A percentile compares a stretch with the other conserved stretches of the same genome.
Evolutionary conservation across 2,888 invertebrate species (phyloP).

Genomic region (Brachyptera putata): DNA sequence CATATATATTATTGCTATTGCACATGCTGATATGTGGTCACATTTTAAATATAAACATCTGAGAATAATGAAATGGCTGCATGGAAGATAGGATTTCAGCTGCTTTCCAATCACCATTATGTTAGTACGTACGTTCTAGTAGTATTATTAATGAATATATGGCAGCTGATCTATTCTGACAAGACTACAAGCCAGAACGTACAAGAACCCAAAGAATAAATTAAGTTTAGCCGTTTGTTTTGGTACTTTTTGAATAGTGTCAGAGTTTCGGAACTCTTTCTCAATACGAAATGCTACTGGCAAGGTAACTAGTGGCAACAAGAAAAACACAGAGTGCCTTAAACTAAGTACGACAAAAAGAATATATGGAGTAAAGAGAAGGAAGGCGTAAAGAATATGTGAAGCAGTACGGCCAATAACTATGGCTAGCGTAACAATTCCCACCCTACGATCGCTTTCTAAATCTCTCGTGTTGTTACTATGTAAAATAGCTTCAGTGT

Average conservation of each 20-base stretch:
- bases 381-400: slow-evolving; percentile 82
- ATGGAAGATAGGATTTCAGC: no score
- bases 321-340: slow-evolving; percentile 82
- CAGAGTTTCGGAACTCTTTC: slow-evolving; percentile 75
- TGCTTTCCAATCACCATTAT: no score
- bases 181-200: slow-evolving; percentile 71
- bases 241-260: slow-evolving; percentile 76
- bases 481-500: slow-evolving; percentile 92
- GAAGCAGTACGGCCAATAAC: slow-evolving; percentile 87
- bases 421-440: slow-evolving; percentile 93
- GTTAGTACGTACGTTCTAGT: no score
- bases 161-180: slow-evolving; percentile 27
- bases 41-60: no score
- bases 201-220: slow-evolving; percentile 85
- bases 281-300: slow-evolving; percentile 87
- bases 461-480: slow-evolving; percentile 92
- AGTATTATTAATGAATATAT: slow-evolving; percentile 27
- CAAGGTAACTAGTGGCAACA: slow-evolving; percentile 81
- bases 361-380: slow-evolving; percentile 87
- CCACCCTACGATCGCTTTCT: slow-evolving; percentile 81
- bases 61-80: no score
- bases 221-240: slow-evolving; percentile 86
- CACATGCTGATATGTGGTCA: no score
- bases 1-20: no score
- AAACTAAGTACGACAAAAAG: slow-evolving; percentile 81